Base-by-base conservation (phyloP, 1,140 invertebrate species). In the Brachionus angularis region DNA sequence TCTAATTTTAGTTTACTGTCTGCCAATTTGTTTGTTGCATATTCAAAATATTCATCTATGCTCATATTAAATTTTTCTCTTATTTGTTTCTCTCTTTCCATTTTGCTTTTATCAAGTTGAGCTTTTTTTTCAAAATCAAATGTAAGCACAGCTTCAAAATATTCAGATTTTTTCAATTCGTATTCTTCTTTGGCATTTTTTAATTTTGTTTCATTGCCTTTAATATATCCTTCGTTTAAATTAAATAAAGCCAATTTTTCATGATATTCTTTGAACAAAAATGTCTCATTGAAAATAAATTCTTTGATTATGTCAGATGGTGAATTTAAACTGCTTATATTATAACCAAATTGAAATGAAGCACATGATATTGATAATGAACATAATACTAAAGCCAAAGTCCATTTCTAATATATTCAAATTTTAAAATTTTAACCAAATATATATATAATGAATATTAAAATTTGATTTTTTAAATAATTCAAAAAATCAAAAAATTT, bases 261-360 rank as follows among this genome's bases (percentile, higher is more conserved):
- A 18, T 50, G 21, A 14, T 67, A 67, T 1, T 25, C 8, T 12
- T 49, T 47, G 27, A 67, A 67, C 16, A 67, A 12, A 33, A 29
- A 67, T 1, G 21, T 29, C 14, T 67, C 44, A 18, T 47, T 67
- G 21, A 29, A 47, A 14, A 50, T 67, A 36, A 67, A 67, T 18
- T 29, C 31, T 50, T 67, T 67, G 12, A 67, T 67, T 1, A 29
- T 27, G 12, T 4, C 21, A 10, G 62, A 67, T 12, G 62, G 62
- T 21, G 62, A 46, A 29, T 67, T 67, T n/a, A 67, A 21, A 7
- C 39, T 21, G 42, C 62, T 50, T 31, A 67, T 47, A 14, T 67
- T 67, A 42, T 47, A 67, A 12, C 62, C 62, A 23, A 67, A 67
- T 34, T 67, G 62, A 47, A 67, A 67, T 21, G 62, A 47, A 10